Evolutionary conservation across 2,113 vertebrate species (phyloP), one percentile per base, ranked within the genome.

Genomic region (Ondatra zibethicus): DNA sequence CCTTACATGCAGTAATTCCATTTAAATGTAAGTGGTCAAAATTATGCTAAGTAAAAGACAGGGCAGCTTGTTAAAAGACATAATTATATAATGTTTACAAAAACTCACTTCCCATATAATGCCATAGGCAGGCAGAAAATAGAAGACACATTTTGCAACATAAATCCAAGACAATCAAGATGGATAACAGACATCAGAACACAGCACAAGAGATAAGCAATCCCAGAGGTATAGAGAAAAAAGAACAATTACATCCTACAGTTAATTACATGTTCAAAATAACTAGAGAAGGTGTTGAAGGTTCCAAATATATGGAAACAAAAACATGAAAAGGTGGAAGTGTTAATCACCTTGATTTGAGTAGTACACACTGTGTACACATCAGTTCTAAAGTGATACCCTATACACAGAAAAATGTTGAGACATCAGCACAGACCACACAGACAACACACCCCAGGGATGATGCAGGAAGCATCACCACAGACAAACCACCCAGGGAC

Each of bases 101-200:
- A 89, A 78, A 80, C 27, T 89, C 55, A 65, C 17, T 89, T 96
- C 68, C 50, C 88, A 76, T 84, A 92, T 9, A 81, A 73, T 47
- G 10, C 45, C 50, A 45, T 6, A 39, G 33, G 27, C 33, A 58
- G 39, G 66, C n/a, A 65, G 63, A 47, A 92, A 68, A 72, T 7
- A 84, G 45, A 68, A 87, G 58, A 65, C 36, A 33, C 7, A 31
- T 76, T 86, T 55, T 68, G 3, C 0, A 76, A 70, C 82, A 52
- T 14, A 61, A 91, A 66, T 33, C n/a, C 78, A 47, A 75, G 75
- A 68, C 63, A 76, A 75, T 36, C 21, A 93, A 16, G 50, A 47
- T 75, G 36, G 25, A 21, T 31, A 63, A 33, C 0, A 2, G 80
- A 82, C 21, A n/a, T 58, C 23, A 65, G 25, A 72, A 27, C 52